Percentiles rank a stretch among this genome's conserved stretches.
phyloP scores from a whole-genome alignment of 2,888 invertebrate species.

The Tipula lateralis region DNA sequence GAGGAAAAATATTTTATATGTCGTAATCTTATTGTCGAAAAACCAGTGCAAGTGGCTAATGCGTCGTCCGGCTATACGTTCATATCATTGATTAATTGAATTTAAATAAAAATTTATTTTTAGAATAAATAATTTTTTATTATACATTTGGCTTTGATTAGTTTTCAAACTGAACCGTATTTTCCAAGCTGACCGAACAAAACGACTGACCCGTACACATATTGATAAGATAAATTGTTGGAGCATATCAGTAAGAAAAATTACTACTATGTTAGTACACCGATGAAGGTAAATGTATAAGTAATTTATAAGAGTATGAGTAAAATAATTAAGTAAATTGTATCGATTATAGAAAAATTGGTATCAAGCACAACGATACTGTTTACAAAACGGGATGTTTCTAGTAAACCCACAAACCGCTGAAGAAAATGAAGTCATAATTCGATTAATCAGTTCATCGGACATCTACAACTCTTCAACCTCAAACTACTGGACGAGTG shows the following conservation, averaged over 20 bases:
- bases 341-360: not conserved
- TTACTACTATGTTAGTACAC: too few relatives aligned
- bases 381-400: not conserved
- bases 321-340: too few relatives aligned
- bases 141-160: too few relatives aligned
- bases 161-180: too few relatives aligned
- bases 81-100: not conserved
- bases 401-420: not conserved
- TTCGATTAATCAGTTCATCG: not conserved
- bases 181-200: too few relatives aligned
- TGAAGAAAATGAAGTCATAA: too few relatives aligned
- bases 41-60: not conserved
- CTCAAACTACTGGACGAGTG: not conserved
- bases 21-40: not conserved
- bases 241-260: too few relatives aligned
- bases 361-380: not conserved
- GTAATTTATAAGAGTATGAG: too few relatives aligned
- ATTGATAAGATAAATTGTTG: too few relatives aligned
- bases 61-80: not conserved
- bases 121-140: too few relatives aligned
- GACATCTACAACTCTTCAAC: not conserved
- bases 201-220: too few relatives aligned
- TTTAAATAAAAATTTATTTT: not conserved
- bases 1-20: not conserved
- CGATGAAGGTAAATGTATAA: too few relatives aligned